These are phyloP conservation scores for Neogale vison DNA, from an alignment of 2,113 vertebrate genomes.

Conservation along the genomic window DNA sequence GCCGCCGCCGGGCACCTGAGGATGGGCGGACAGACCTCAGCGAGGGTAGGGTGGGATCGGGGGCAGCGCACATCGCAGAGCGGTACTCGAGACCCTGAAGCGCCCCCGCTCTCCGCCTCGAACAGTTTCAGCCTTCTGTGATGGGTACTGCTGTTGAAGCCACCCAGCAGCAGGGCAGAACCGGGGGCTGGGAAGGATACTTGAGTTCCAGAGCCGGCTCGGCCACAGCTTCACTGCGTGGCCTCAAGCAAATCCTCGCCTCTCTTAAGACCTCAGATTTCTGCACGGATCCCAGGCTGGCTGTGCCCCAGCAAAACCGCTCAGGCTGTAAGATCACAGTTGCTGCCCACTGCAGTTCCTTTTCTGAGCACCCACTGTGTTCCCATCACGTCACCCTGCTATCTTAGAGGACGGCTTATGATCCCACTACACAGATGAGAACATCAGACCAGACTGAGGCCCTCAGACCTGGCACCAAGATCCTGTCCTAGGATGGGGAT, in stretches of 20 bases:
- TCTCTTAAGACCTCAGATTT: not conserved
- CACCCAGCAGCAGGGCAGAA: not conserved
- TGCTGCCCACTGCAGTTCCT: not conserved
- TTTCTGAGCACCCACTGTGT: not conserved
- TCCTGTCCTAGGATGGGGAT: not conserved
- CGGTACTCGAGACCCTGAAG: not conserved
- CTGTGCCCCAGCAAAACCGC: not conserved
- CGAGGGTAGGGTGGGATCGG: not conserved
- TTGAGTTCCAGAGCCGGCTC: not conserved
- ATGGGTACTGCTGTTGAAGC: not conserved
- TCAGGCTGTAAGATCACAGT: not conserved
- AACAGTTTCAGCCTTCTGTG: not conserved
- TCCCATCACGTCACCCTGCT: not conserved
- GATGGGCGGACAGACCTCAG: slow-evolving; percentile 38
- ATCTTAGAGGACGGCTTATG: not conserved
- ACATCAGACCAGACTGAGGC: not conserved
- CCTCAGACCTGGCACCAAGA: not conserved
- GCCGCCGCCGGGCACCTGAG: slow-evolving; percentile 88
- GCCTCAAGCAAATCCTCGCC: not conserved
- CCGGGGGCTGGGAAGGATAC: not conserved
- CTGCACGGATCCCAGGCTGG: not conserved
- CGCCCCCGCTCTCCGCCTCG: not conserved
- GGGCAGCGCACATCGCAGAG: not conserved
- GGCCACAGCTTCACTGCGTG: not conserved
- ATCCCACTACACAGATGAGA: not conserved